Percentiles rank a stretch among this genome's conserved stretches.
Conservation (phyloP, 2,113 vertebrate species). For the Chinchilla lanigera region DNA sequence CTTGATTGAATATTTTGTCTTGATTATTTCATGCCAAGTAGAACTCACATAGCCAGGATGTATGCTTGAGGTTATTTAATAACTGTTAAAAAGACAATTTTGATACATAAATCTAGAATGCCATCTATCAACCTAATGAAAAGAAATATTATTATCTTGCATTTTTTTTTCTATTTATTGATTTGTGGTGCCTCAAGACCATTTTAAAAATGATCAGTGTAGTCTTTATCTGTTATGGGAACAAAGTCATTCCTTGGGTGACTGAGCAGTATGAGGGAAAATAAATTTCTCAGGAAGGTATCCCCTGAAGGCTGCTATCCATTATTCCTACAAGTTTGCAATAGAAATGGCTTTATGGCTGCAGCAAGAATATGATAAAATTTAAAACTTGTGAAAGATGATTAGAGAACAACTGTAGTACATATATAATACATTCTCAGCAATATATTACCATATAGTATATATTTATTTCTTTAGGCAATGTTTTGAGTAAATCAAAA, state of each 20-base stretch:
- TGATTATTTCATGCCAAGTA: slow-evolving; percentile 33
- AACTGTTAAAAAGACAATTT: slow-evolving; percentile 73
- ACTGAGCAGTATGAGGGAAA: slow-evolving; percentile 84
- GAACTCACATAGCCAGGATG: slow-evolving; percentile 1
- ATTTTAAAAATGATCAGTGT: slow-evolving; percentile 84
- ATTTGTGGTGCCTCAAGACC: slow-evolving; percentile 77
- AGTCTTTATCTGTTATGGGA: slow-evolving; percentile 84
- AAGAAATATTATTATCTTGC: slow-evolving; percentile 56
- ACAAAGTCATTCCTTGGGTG: slow-evolving; percentile 84
- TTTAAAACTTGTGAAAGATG: slow-evolving; percentile 83
- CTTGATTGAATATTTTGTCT: not conserved
- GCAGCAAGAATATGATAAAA: slow-evolving; percentile 81
- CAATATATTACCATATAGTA: slow-evolving; percentile 70
- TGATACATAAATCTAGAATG: slow-evolving; percentile 54
- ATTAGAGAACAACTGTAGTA: slow-evolving; percentile 82
- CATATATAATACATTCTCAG: slow-evolving; percentile 76
- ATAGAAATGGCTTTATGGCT: slow-evolving; percentile 83
- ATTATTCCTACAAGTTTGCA: slow-evolving; percentile 86
- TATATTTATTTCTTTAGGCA: slow-evolving; percentile 83
- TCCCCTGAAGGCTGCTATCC: slow-evolving; percentile 86
- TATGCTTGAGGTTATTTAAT: slow-evolving; percentile 74
- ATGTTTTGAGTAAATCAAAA: slow-evolving; percentile 76
- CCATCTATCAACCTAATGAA: slow-evolving; percentile 76
- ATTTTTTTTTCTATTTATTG: slow-evolving; percentile 73
- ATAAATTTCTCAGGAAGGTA: slow-evolving; percentile 87